Conservation (phyloP, 2,113 vertebrate species). For the Platichthys flesus region DNA sequence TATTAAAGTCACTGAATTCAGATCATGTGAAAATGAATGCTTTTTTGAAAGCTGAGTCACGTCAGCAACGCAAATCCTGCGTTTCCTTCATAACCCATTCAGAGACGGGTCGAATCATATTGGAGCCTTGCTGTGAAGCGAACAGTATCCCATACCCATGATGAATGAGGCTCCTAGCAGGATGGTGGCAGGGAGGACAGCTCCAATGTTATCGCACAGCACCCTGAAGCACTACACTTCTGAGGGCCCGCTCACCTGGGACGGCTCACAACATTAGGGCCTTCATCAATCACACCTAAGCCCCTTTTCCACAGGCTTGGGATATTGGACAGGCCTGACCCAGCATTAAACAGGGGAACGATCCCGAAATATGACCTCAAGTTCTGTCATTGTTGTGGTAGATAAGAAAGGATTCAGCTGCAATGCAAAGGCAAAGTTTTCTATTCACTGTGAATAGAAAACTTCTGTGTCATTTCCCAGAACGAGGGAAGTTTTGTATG, state of each 20-base stretch:
- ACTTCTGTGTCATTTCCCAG: neutral
- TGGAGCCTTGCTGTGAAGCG: slow-evolving; percentile 38
- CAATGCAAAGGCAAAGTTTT: neutral
- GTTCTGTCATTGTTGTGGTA: neutral
- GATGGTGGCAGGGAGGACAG: slow-evolving; percentile 72
- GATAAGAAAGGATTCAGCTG: slow-evolving; percentile 2
- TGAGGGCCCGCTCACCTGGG: slow-evolving; percentile 65
- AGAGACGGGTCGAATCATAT: slow-evolving; percentile 32
- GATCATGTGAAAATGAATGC: slow-evolving; percentile 10
- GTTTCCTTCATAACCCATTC: slow-evolving; percentile 25
- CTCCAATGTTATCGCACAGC: slow-evolving; percentile 75
- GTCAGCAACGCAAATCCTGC: slow-evolving; percentile 18
- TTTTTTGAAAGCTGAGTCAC: slow-evolving; percentile 41
- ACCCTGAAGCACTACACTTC: slow-evolving; percentile 64
- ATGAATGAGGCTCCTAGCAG: slow-evolving; percentile 74
- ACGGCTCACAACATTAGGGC: slow-evolving; percentile 46
- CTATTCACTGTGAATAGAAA: neutral
- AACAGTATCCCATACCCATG: slow-evolving; percentile 51
- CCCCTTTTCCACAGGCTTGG: slow-evolving; percentile 37
- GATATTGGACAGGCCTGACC: slow-evolving; percentile 48
- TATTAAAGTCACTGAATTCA: neutral
- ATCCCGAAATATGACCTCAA: slow-evolving; percentile 23
- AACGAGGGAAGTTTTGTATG: neutral
- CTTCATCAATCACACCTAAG: slow-evolving; percentile 72
- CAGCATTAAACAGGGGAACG: slow-evolving; percentile 39